phyloP scores from a whole-genome alignment of 2,113 vertebrate genomes.

The Euleptes europaea region DNA sequence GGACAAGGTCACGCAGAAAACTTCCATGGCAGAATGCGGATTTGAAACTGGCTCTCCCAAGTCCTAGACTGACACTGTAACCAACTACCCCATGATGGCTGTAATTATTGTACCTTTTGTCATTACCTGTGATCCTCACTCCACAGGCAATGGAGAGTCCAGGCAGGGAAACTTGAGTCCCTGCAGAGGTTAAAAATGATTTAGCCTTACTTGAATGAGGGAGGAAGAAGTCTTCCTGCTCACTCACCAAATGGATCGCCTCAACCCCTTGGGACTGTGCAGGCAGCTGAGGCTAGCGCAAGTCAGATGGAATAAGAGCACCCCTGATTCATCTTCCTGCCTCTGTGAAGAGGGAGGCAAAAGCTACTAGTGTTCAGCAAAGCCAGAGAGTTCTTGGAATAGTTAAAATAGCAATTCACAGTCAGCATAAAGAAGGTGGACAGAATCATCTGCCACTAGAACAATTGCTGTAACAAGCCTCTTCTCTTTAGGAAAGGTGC shows the following conservation, averaged over 20 bases:
- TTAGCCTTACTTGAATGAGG: not conserved
- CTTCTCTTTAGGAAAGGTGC: not conserved
- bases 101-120: not conserved
- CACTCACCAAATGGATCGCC: no score
- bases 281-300: not conserved
- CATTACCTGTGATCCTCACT: no score
- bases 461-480: no score
- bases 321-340: not conserved
- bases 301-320: no score
- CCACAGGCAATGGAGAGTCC: not conserved
- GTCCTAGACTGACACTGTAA: no score
- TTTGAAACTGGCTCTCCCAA: no score
- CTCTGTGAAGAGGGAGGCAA: not conserved
- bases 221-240: not conserved
- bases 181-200: not conserved
- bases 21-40: no score
- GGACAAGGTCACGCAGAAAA: no score
- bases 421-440: not conserved
- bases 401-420: not conserved
- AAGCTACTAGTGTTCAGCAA: not conserved
- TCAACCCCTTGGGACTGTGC: not conserved
- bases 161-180: not conserved
- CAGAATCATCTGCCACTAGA: not conserved
- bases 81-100: no score
- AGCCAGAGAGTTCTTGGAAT: not conserved